Percentiles rank a stretch among this genome's conserved stretches.
These are phyloP conservation scores for Bellardia pandia DNA, from an alignment of 2,888 invertebrate genomes.

Conservation along the genomic window DNA sequence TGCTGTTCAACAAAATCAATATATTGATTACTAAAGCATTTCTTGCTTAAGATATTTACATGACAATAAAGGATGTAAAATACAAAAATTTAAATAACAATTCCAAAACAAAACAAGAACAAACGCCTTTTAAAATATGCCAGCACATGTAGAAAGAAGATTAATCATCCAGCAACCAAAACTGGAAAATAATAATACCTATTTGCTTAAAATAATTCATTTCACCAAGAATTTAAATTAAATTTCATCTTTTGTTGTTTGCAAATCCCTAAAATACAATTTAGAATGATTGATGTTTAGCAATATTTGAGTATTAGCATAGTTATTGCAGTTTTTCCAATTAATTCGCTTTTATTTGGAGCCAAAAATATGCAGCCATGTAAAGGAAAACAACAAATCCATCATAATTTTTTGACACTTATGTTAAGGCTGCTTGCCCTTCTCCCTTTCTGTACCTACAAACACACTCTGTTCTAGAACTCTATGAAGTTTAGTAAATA, in stretches of 20 bases:
- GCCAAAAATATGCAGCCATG: slow-evolving; percentile 12
- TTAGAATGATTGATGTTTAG: slow-evolving; percentile 45
- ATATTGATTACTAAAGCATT: too few species aligned
- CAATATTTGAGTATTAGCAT: slow-evolving; percentile 44
- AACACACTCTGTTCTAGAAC: background rate
- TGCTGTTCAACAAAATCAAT: background rate
- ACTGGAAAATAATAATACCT: slow-evolving; percentile 15
- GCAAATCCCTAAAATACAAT: background rate
- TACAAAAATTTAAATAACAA: background rate
- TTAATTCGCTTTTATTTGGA: slow-evolving; percentile 14
- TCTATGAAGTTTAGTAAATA: background rate
- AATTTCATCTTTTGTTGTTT: slow-evolving; percentile 1
- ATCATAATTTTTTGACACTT: slow-evolving; percentile 68
- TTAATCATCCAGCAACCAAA: slow-evolving; percentile 31
- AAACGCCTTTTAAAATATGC: slow-evolving; percentile 4
- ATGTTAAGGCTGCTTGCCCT: background rate
- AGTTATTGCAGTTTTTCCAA: slow-evolving; percentile 22
- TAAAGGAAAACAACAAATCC: slow-evolving; percentile 41
- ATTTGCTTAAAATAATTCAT: background rate
- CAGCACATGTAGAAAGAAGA: background rate
- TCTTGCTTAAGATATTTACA: background rate
- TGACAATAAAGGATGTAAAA: slow-evolving; percentile 21
- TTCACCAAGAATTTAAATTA: background rate
- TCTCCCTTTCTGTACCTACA: background rate
- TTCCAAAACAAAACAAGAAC: background rate